These are phyloP conservation scores for Nannoperca australis DNA, from an alignment of 2,797 vertebrate genomes.

Conservation along the genomic window DNA sequence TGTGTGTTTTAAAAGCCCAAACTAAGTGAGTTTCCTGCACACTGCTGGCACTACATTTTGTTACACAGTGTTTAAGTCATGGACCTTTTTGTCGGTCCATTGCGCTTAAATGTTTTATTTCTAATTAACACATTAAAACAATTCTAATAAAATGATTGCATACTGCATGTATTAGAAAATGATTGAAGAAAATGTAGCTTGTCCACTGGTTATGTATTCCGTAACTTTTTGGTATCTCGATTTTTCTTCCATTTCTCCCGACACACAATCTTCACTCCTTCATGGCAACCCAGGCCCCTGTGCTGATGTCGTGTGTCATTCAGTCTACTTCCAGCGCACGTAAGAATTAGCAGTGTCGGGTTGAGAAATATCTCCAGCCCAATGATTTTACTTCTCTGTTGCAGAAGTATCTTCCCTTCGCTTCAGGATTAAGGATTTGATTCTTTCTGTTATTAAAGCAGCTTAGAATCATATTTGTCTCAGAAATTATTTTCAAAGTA, in stretches of 20 bases:
- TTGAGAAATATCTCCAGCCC: conserved; percentile 23
- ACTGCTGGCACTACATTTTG: too few species aligned
- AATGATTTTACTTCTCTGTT: conserved; percentile 23
- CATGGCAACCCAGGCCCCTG: neutral
- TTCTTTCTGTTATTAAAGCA: conserved; percentile 47
- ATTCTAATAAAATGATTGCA: too few species aligned
- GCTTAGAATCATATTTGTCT: conserved; percentile 63
- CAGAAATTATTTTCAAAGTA: conserved; percentile 56
- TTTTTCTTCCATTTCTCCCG: conserved; percentile 3
- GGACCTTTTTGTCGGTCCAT: neutral
- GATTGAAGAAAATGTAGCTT: neutral
- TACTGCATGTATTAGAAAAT: neutral
- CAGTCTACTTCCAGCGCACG: conserved; percentile 3
- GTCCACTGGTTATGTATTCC: neutral
- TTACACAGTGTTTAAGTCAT: neutral
- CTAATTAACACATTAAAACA: neutral
- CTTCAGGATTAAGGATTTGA: conserved; percentile 47
- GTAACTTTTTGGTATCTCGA: neutral
- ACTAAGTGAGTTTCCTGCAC: too few species aligned
- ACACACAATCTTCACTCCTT: conserved; percentile 8
- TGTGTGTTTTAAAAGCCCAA: neutral
- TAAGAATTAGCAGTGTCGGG: conserved; percentile 35
- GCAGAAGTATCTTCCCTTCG: conserved; percentile 14
- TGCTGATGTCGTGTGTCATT: conserved; percentile 23
- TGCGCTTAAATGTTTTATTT: neutral